A percentile compares a stretch with the other conserved stretches of the same genome.
These are phyloP conservation scores for Cuculus canorus DNA, from an alignment of 2,797 vertebrate genomes.

Conservation along the genomic window DNA sequence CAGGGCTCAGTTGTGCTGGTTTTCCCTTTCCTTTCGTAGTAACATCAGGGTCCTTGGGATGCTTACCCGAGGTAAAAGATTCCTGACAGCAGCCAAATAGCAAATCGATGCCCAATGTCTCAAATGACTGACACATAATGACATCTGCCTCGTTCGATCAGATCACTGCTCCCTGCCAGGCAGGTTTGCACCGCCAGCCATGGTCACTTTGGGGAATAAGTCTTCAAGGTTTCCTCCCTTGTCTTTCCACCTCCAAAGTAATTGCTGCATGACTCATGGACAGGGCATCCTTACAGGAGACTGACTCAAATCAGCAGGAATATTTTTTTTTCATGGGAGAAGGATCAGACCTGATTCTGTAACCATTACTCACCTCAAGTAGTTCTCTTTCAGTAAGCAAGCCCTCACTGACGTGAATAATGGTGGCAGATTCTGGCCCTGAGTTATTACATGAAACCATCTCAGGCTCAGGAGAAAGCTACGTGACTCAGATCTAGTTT, in stretches of 20 bases:
- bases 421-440: conserved; percentile 19
- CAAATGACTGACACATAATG: not conserved
- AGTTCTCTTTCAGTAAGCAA: conserved; percentile 6
- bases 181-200: not conserved
- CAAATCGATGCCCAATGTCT: not conserved
- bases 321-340: not conserved
- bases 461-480: conserved; percentile 42
- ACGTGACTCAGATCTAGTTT: conserved; percentile 30
- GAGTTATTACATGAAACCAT: not conserved
- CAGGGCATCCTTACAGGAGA: not conserved
- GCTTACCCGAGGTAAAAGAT: not conserved
- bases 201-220: not conserved
- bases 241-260: not conserved
- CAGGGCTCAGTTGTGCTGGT: not conserved
- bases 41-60: rapidly evolving
- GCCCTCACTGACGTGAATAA: not conserved
- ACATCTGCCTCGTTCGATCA: not conserved
- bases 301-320: not conserved
- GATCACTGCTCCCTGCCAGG: not conserved
- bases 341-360: not conserved
- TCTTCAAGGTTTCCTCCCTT: not conserved
- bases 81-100: not conserved
- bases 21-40: not conserved
- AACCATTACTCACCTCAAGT: not conserved
- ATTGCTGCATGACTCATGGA: not conserved